A percentile compares a stretch with the other conserved stretches of the same genome.
Evolutionary conservation across 2,797 vertebrate species (phyloP).

Genomic region (Scarus forsteni): DNA sequence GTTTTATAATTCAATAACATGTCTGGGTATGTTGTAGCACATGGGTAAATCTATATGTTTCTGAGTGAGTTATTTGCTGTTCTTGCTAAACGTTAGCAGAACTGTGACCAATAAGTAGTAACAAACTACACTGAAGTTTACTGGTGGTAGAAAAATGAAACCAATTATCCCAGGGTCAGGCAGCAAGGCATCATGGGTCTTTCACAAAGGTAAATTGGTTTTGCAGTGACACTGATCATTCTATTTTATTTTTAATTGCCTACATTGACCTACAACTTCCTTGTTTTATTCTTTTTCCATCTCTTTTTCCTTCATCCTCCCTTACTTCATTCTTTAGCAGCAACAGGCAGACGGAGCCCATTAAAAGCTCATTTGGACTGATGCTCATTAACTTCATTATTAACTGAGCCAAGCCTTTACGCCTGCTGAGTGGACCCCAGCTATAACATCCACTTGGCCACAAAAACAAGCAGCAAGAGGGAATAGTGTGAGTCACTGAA

Average conservation of each 20-base stretch:
- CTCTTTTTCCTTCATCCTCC: neutral
- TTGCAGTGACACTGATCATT: neutral
- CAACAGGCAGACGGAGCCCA: constrained; percentile 71
- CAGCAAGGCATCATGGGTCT: neutral
- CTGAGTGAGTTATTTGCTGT: neutral
- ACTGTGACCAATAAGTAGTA: neutral
- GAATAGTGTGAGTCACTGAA: constrained; percentile 36
- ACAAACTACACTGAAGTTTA: neutral
- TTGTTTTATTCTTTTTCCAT: constrained; percentile 6
- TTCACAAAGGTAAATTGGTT: neutral
- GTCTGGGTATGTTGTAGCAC: neutral
- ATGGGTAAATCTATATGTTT: constrained; percentile 1
- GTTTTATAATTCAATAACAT: constrained; percentile 3
- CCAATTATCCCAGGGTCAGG: neutral
- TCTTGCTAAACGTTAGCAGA: constrained; percentile 20
- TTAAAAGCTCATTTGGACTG: constrained; percentile 83
- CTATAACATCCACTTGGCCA: constrained; percentile 63
- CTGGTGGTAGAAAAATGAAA: neutral
- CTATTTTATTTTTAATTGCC: neutral
- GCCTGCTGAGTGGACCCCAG: constrained; percentile 66
- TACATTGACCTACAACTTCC: constrained; percentile 9
- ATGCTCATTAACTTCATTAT: constrained; percentile 79
- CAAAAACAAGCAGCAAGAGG: constrained; percentile 36
- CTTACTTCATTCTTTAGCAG: constrained; percentile 47
- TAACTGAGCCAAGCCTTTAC: constrained; percentile 64